Base-by-base conservation (phyloP, 2,113 vertebrate species). In the Zonotrichia leucophrys region DNA sequence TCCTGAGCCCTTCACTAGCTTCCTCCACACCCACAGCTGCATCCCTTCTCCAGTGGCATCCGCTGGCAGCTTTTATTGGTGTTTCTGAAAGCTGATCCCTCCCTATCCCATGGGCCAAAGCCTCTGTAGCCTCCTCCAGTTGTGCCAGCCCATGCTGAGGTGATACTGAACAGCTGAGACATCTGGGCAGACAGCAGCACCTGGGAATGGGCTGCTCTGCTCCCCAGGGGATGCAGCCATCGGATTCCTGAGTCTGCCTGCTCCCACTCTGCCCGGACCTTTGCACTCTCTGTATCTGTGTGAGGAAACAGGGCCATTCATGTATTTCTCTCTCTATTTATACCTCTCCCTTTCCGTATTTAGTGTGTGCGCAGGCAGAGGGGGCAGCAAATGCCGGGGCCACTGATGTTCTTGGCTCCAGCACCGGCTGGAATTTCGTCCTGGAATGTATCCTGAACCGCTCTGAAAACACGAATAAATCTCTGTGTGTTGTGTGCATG, bases 381-480 rank as follows among this genome's bases (percentile, higher is more conserved):
- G 87, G 92, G 86, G 94, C 91, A 94, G 95, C 4, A 5, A 95
- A 85, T 18, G 94, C 95, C 6, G n/a, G 79, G 88, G 85, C 93
- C 76, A 79, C 81, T 97, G 96, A 97, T 97, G 96, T 96, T 97
- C 94, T 98, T 97, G 97, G 97, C 96, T 97, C 83, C 95, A 91
- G 78, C 3, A 12, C 60, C 0, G 66, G 83, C 94, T 97, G 94
- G 96, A 94, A 97, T 96, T 94, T 95, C 2, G 11, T 95, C 90
- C 89, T 91, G 90, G 92, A 96, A 96, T 97, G 94, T 87, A 75
- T 94, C 89, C 87, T 92, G 83, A 82, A 96, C 86, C 87, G 0
- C 93, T 94, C 78, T 87, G 78, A 96, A 96, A 97, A 96, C 94
- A 96, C 92, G 82, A 96, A 94, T 95, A 94, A 96, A 96, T 96